These are phyloP conservation scores for Microcebus jonahi DNA, from an alignment of 2,113 vertebrate species.

Conservation along the genomic window DNA sequence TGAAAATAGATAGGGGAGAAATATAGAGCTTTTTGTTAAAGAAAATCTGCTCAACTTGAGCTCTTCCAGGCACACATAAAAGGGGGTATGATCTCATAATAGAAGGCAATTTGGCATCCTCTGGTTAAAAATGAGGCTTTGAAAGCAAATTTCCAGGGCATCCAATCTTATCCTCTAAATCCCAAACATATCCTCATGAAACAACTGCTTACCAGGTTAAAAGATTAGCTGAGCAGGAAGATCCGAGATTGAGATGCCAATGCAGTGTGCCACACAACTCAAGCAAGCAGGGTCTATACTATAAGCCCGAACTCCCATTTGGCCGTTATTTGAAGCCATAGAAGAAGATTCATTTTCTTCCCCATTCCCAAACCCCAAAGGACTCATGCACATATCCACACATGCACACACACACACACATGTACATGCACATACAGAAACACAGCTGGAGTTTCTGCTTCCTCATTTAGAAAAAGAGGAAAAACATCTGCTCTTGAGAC, in stretches of 20 bases:
- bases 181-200: neutral
- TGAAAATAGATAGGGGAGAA: slow-evolving; percentile 30
- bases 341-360: neutral
- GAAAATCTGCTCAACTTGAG: slow-evolving; percentile 16
- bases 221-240: neutral
- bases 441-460: neutral
- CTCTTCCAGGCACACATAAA: neutral
- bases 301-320: neutral
- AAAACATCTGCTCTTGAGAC: neutral
- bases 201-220: neutral
- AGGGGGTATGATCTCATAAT: neutral
- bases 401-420: rapidly evolving
- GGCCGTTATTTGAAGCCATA: neutral
- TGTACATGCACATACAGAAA: neutral
- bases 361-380: neutral
- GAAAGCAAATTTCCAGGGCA: slow-evolving; percentile 2
- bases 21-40: slow-evolving; percentile 11
- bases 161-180: neutral
- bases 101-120: neutral
- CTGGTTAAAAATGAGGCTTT: slow-evolving; percentile 10
- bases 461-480: neutral
- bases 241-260: neutral
- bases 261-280: neutral
- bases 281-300: neutral
- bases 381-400: neutral